Base-by-base conservation (phyloP, 2,797 vertebrate genomes). In the Typhlichthys subterraneus region DNA sequence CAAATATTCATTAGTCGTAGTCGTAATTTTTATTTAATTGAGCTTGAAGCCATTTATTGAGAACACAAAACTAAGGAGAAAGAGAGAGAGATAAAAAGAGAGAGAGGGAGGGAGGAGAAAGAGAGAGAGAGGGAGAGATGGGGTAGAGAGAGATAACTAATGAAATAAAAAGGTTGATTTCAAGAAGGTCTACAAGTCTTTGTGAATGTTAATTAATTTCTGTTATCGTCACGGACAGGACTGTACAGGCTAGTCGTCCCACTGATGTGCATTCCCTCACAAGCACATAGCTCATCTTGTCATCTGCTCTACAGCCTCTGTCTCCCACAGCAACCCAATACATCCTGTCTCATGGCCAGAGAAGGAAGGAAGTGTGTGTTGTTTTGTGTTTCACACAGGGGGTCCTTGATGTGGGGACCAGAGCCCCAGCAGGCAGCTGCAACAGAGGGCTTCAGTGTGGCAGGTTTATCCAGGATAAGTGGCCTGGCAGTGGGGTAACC, bases 331-430 rank as follows among this genome's bases (percentile, higher is more conserved):
- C 65, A 87, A 82, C 68, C 33, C 75, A 66, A 85, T 74, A 85
- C 71, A 73, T 79, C 80, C 81, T 83, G 70, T 54, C 66, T 76
- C 67, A 56, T 38, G 42, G 65, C 70, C 61, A 53, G 64, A 69
- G 53, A 68, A 84, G 89, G 88, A 92, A 88, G 72, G 66, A 54
- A 66, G 57, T 89, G 83, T 86, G 57, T 89, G 83, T 86, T 91
- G 89, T 77, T 80, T 87, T 84, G 72, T 71, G 76, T 58, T 79
- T 78, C 70, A 84, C 66, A 70, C 72, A 2, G 1, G 42, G 3
- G 57, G 63, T 75, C 73, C 66, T 47, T 77, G 63, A 83, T 83
- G 80, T 77, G 33, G 73, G 70, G 59, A 64, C 67, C 71, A 85
- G 70, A 54, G 81, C 72, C 77, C 76, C 13, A 73, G 38, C 29